Evolutionary conservation across 2,888 invertebrate species (phyloP).

Genomic region (Dichetophora obliterata): DNA sequence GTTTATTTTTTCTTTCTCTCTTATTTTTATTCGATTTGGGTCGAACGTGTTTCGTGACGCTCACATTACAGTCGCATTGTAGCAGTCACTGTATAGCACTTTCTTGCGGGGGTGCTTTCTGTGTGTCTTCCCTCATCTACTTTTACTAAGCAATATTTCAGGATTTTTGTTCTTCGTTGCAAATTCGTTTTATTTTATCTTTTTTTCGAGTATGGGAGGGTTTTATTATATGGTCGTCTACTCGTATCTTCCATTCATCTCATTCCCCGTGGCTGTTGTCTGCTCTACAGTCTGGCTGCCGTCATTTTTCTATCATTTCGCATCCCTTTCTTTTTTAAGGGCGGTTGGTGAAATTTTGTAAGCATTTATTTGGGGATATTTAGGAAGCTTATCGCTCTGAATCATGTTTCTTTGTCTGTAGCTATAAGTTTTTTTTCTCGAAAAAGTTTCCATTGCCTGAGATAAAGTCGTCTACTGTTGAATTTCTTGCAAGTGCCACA

Average conservation of each 20-base stretch:
- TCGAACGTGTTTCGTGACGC: conserved; percentile 9
- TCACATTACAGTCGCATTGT: neutral
- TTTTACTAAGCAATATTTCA: neutral
- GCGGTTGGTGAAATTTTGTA: no score
- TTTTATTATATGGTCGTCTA: neutral
- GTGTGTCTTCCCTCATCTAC: no score
- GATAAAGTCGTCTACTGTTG: neutral
- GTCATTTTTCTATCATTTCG: neutral
- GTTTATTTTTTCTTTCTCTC: neutral
- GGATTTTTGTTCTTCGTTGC: neutral
- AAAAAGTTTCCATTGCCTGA: neutral
- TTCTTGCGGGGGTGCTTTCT: no score
- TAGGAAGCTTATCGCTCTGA: no score
- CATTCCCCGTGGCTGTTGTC: neutral
- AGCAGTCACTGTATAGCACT: neutral
- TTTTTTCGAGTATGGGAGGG: neutral
- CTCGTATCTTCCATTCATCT: no score
- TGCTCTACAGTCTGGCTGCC: neutral
- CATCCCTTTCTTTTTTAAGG: neutral
- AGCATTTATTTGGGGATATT: no score
- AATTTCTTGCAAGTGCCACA: neutral
- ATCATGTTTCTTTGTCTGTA: no score
- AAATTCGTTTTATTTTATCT: neutral
- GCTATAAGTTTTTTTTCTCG: no score
- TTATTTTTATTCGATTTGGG: neutral